Conservation (phyloP, 2,113 vertebrate species). For the Myxocyprinus asiaticus region DNA sequence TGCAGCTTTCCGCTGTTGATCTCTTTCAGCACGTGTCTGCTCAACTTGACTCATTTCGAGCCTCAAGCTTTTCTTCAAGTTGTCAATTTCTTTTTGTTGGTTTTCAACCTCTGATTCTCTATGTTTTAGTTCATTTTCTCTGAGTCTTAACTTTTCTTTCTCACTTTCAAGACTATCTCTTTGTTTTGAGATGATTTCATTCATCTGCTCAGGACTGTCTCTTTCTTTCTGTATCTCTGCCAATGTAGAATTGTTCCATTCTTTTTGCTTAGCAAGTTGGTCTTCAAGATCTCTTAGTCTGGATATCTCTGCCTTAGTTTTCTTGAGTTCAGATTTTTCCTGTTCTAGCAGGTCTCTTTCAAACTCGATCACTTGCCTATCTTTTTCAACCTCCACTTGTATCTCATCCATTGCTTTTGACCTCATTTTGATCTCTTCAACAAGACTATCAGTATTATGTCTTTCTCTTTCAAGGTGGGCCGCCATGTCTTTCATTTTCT, state of each 20-base stretch:
- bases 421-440: conserved; percentile 12
- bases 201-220: conserved; percentile 11
- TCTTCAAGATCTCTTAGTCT: conserved; percentile 34
- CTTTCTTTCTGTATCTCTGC: conserved; percentile 6
- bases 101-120: background rate
- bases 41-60: conserved; percentile 7
- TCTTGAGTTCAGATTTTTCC: conserved; percentile 22
- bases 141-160: background rate
- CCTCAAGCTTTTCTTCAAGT: background rate
- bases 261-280: conserved; percentile 21
- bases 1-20: background rate
- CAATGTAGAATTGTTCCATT: background rate
- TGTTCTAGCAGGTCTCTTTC: conserved; percentile 48
- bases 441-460: background rate
- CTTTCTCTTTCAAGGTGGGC: conserved; percentile 13
- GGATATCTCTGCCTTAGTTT: conserved; percentile 20
- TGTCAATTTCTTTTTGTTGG: conserved; percentile 6
- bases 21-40: background rate
- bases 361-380: conserved; percentile 41
- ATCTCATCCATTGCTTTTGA: conserved; percentile 17
- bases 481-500: conserved; percentile 13
- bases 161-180: background rate
- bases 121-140: background rate
- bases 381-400: conserved; percentile 6
- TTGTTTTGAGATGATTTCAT: conserved; percentile 32